Evolutionary conservation across 2,888 invertebrate species (phyloP), one percentile per base, ranked within the genome.

Genomic region (Aelia acuminata): DNA sequence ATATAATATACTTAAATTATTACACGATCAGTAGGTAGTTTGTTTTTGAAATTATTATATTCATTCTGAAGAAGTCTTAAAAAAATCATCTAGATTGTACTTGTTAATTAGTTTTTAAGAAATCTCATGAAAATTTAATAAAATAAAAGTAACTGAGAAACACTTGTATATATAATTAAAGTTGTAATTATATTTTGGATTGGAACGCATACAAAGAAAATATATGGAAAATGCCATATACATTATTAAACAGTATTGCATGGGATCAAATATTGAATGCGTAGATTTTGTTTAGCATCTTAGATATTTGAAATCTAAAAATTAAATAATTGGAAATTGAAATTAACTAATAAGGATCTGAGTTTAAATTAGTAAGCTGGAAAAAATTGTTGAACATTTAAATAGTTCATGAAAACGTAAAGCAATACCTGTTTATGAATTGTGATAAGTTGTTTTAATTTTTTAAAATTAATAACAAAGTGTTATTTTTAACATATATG

Each of bases 191-290:
- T 43, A 22, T 80, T 43, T 39, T n/a, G 13, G 20, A n/a, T 43
- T 80, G 43, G 47, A 22, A 22, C n/a, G 26, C 26, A 57, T 53
- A 53, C 22, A 8, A n/a, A 43, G 39, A 80, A 47, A 80, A 43
- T 13, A 39, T 43, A 47, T 22, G 22, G 43, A 22, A 43, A 80
- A 80, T 22, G 22, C 80, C 39, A 43, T 47, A 80, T 80, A n/a
- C 3, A n/a, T 80, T 80, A 80, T 80, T 47, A 18, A 47, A 80
- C 80, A 80, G 80, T 80, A 80, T 47, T 80, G 80, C 80, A 80
- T 47, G 80, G 80, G 80, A 80, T 43, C 80, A 80, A 80, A 80
- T 39, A 47, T 26, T 13, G 31, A 70, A 35, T 35, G 35, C 5
- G 63, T 70, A 70, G 31, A 63, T 63, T 63, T 1, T 31, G 20